Evolutionary conservation across 2,113 vertebrate genomes (phyloP), one percentile per base, ranked within the genome.

Genomic region (Carettochelys insculpta): DNA sequence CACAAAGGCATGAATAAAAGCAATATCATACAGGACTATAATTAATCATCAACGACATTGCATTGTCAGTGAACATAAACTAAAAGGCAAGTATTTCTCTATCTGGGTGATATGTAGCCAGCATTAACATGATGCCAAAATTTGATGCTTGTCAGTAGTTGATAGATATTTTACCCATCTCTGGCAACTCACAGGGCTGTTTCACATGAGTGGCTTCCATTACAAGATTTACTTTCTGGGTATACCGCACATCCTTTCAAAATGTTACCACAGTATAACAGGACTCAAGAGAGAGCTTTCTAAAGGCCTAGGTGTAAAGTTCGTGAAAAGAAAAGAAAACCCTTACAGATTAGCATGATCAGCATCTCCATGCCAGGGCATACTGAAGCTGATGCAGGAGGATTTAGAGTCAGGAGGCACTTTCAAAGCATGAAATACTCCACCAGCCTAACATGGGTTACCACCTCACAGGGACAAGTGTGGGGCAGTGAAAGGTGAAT

Each of bases 1-100:
- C 94, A 75, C 41, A 73, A 82, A 95, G 84, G 92, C 87, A 92
- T 83, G 77, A 77, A 81, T 38, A 89, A 92, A 83, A 95, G 92
- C 90, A 92, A 95, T 86, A 85, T 86, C 91, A 88, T 85, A 87
- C 85, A 73, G 78, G 85, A 75, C 77, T 6, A 31, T 79, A 96
- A 97, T 98, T 97, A 96, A 97, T 98, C 97, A 97, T 84, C 90
- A 81, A 2, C 90, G 97, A 96, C 94, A 83, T 87, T 58, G 94
- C 88, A 77, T 86, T 97, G 96, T 94, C 97, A 94, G 91, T 25
- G 79, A 89, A 86, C 95, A 97, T 97, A 97, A 97, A 97, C 97
- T 97, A 97, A 92, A 86, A 73, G 31, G 90, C 87, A 89, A 97
- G 68, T 56, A 81, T 94, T 94, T 87, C 78, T 90, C 85, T 93